Conservation (phyloP, 64 coral and sea anemone genomes). For the Orbicella faveolata region DNA sequence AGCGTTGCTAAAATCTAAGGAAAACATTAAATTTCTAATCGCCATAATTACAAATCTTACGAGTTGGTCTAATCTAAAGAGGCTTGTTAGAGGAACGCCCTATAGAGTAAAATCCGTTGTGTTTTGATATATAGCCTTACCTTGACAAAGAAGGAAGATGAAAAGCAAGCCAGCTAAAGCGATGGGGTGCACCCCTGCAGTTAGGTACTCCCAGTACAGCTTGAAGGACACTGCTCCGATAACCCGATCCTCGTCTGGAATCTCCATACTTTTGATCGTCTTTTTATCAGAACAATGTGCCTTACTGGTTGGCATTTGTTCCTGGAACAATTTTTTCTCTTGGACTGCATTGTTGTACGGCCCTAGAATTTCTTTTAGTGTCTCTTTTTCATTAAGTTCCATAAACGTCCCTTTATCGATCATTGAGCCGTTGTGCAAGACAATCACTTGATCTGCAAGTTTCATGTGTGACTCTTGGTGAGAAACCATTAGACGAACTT, state of each 20-base stretch:
- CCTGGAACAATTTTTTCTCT: not conserved
- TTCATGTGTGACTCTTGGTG: conserved; percentile 31
- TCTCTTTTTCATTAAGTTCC: not conserved
- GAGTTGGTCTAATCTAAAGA: too few species aligned
- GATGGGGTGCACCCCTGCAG: conserved; percentile 26
- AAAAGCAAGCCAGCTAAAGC: conserved; percentile 15
- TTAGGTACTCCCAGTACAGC: conserved; percentile 62
- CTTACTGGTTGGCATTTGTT: not conserved
- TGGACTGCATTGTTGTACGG: not conserved
- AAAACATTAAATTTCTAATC: too few species aligned
- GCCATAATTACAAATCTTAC: too few species aligned
- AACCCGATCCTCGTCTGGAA: conserved; percentile 16
- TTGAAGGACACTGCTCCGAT: conserved; percentile 37
- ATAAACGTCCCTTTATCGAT: not conserved
- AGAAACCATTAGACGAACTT: conserved; percentile 52
- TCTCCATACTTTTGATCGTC: conserved; percentile 5
- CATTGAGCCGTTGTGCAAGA: conserved; percentile 36
- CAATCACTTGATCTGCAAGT: conserved; percentile 40
- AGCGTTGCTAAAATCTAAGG: too few species aligned
- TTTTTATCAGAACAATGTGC: not conserved
- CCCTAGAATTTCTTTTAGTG: conserved; percentile 6
- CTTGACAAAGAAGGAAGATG: conserved; percentile 47
- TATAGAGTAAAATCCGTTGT: too few species aligned
- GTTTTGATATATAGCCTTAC: conserved; percentile 2
- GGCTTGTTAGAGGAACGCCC: too few species aligned